Percentiles rank a stretch among this genome's conserved stretches.
phyloP scores from a whole-genome alignment of 2,888 invertebrate species.

The Drosophila anomalata region DNA sequence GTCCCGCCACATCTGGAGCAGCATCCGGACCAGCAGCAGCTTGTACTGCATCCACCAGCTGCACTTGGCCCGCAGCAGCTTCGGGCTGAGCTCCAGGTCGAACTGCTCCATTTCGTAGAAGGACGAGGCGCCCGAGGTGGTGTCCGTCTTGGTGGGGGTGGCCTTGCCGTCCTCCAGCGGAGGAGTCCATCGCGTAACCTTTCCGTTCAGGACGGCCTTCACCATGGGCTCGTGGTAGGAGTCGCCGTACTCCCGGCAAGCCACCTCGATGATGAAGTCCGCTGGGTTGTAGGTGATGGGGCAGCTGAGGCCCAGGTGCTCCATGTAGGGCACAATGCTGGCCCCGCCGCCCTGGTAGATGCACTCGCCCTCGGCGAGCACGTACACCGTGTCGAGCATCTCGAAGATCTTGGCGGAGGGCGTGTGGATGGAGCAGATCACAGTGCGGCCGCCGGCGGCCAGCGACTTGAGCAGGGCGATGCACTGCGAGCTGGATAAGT shows the following conservation, averaged over 20 bases:
- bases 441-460: slow-evolving; percentile 93
- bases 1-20: slow-evolving; percentile 90
- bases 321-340: slow-evolving; percentile 92
- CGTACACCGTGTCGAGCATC: slow-evolving; percentile 95
- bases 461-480: slow-evolving; percentile 92
- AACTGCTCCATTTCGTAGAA: slow-evolving; percentile 78
- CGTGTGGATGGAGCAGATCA: slow-evolving; percentile 98
- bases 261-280: slow-evolving; percentile 95
- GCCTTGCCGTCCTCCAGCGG: slow-evolving; percentile 44
- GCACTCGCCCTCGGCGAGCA: slow-evolving; percentile 94
- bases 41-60: slow-evolving; percentile 88
- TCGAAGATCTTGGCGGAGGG: slow-evolving; percentile 96
- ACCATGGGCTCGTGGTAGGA: slow-evolving; percentile 89
- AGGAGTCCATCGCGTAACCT: slow-evolving; percentile 85
- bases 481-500: slow-evolving; percentile 95
- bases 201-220: slow-evolving; percentile 88
- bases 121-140: slow-evolving; percentile 80
- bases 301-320: slow-evolving; percentile 91
- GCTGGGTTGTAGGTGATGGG: slow-evolving; percentile 98
- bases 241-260: slow-evolving; percentile 90
- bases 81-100: slow-evolving; percentile 84
- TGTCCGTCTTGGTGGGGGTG: slow-evolving; percentile 75
- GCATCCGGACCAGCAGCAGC: slow-evolving; percentile 88
- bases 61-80: slow-evolving; percentile 85
- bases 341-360: slow-evolving; percentile 93